phyloP scores from a whole-genome alignment of 2,797 vertebrate genomes.

The Morelia viridis region DNA sequence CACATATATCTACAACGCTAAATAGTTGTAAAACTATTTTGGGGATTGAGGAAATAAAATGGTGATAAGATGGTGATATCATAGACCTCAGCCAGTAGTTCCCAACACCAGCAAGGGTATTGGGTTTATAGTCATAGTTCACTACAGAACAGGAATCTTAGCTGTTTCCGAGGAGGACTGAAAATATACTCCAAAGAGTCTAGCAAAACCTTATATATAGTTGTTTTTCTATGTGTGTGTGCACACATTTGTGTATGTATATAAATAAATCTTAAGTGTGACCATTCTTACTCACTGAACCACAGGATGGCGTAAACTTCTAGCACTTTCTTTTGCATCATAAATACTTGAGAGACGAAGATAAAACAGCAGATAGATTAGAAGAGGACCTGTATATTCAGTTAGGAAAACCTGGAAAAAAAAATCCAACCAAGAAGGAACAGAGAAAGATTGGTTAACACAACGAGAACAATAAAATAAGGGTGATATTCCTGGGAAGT shows the following conservation, averaged over 20 bases:
- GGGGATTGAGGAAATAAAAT: not conserved
- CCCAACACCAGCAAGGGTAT: not conserved
- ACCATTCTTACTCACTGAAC: conserved; percentile 71
- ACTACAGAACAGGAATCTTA: not conserved
- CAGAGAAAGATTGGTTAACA: not conserved
- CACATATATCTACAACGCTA: too few relatives aligned
- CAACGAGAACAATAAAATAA: not conserved
- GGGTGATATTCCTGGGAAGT: not conserved
- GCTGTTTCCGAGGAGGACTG: not conserved
- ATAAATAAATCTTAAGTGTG: not conserved
- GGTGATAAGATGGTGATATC: not conserved
- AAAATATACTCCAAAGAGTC: not conserved
- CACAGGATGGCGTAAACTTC: conserved; percentile 69
- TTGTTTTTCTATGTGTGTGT: not conserved
- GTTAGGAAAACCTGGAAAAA: conserved; percentile 76
- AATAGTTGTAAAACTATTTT: not conserved
- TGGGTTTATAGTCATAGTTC: not conserved
- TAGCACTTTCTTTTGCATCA: conserved; percentile 62
- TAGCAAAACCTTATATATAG: not conserved
- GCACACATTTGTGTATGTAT: not conserved
- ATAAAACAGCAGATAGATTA: conserved; percentile 77
- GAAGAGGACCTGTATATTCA: conserved; percentile 75
- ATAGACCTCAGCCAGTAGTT: not conserved
- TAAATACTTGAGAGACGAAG: conserved; percentile 73
- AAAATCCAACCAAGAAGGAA: not conserved